A percentile compares a stretch with the other conserved stretches of the same genome.
phyloP scores from a whole-genome alignment of 53 echinoderm and acorn worm genomes.

The Luidia sarsii region DNA sequence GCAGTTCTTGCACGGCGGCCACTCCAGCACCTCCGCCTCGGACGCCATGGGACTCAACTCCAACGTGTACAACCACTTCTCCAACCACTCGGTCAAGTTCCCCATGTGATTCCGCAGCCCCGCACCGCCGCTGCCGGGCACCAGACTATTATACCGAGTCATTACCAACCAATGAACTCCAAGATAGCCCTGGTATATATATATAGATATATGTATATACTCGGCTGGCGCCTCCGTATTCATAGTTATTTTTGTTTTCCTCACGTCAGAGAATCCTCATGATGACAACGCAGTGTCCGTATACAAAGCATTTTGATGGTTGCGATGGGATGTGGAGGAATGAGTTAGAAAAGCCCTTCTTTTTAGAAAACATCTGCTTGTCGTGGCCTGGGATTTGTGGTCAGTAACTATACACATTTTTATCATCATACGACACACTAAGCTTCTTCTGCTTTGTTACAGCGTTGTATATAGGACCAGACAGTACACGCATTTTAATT shows the following conservation, averaged over 20 bases:
- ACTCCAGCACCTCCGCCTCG: slow-evolving; percentile 71
- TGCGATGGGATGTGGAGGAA: no score
- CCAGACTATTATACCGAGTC: neutral
- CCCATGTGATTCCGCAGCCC: slow-evolving; percentile 65
- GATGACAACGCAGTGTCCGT: neutral
- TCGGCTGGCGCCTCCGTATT: neutral
- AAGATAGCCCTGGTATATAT: neutral
- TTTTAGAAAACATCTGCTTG: no score
- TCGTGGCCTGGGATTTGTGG: no score
- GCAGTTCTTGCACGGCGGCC: slow-evolving; percentile 93
- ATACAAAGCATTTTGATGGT: no score
- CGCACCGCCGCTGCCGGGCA: neutral
- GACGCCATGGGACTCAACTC: slow-evolving; percentile 94
- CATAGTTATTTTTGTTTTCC: neutral
- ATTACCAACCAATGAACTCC: neutral
- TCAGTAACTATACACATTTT: no score
- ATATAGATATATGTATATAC: neutral
- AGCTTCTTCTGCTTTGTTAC: no score
- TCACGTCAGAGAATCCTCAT: neutral
- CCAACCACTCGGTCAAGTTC: slow-evolving; percentile 93
- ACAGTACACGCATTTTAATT: no score
- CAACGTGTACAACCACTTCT: slow-evolving; percentile 95
- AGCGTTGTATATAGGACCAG: no score
- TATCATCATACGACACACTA: no score
- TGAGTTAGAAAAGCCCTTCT: no score